phyloP scores from a whole-genome alignment of 2,797 vertebrate species.

The Danio choprae region DNA sequence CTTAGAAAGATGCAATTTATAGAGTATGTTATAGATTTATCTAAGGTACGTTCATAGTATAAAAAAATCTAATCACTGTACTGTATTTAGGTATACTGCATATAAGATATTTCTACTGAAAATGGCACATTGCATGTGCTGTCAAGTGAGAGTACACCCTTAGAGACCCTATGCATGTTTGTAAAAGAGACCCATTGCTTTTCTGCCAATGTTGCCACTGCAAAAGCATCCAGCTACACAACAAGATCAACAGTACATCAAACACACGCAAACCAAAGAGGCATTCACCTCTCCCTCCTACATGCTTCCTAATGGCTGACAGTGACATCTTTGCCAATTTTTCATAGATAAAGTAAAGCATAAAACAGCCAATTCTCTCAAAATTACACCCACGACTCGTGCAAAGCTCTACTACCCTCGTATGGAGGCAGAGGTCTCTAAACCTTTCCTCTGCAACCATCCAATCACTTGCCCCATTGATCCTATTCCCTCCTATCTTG shows the following conservation, averaged over 20 bases:
- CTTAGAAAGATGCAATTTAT: not conserved
- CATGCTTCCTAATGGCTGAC: not conserved
- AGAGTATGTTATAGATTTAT: not conserved
- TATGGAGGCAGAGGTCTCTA: conserved; percentile 16
- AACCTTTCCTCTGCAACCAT: not conserved
- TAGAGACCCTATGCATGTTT: not conserved
- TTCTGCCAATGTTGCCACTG: not conserved
- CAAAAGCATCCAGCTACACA: not conserved
- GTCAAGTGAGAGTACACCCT: not conserved
- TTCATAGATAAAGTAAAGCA: conserved; percentile 4
- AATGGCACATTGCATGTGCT: not conserved
- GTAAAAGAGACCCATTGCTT: not conserved
- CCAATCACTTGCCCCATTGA: not conserved
- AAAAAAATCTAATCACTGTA: not conserved
- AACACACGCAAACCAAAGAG: not conserved
- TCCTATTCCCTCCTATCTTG: not conserved
- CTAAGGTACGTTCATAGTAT: not conserved
- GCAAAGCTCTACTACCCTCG: not conserved
- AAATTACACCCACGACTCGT: not conserved
- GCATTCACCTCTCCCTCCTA: conserved; percentile 16
- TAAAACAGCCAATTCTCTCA: not conserved
- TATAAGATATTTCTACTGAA: not conserved
- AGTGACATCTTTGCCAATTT: conserved; percentile 3
- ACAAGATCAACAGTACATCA: not conserved
- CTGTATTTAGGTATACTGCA: no score